Evolutionary conservation across 92 coral and sea anemone genomes (phyloP).

Genomic region (Montipora capitata): DNA sequence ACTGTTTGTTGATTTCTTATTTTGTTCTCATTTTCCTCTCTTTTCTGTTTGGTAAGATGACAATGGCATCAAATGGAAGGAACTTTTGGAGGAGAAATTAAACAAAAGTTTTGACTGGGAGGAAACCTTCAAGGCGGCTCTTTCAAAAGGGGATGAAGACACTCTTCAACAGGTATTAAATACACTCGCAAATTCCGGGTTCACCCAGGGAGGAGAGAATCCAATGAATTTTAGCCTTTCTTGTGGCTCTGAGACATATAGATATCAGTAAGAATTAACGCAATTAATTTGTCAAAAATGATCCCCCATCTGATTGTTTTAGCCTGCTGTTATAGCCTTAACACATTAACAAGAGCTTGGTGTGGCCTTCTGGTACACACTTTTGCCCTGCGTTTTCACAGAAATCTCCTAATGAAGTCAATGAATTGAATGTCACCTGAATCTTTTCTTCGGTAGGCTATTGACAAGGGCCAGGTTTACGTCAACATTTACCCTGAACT

Average conservation of each 20-base stretch:
- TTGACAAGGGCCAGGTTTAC: constrained; percentile 86
- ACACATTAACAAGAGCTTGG: too few relatives aligned
- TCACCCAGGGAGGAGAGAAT: not conserved
- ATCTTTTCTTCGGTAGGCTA: constrained; percentile 68
- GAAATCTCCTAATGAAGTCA: too few relatives aligned
- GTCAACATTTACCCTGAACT: constrained; percentile 91
- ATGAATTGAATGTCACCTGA: too few relatives aligned
- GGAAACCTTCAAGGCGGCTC: constrained; percentile 73
- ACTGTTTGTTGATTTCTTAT: not conserved
- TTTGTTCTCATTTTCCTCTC: not conserved
- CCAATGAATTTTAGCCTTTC: too few relatives aligned
- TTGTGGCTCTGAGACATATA: not conserved
- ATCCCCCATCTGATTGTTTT: too few relatives aligned
- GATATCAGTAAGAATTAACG: too few relatives aligned
- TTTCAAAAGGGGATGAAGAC: constrained; percentile 78
- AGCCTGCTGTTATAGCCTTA: too few relatives aligned
- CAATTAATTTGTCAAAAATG: too few relatives aligned
- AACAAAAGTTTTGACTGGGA: constrained; percentile 93
- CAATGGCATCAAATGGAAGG: constrained; percentile 87
- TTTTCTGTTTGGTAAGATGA: constrained; percentile 53
- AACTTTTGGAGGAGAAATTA: constrained; percentile 72
- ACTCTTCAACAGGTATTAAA: constrained; percentile 83
- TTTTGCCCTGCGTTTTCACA: too few relatives aligned
- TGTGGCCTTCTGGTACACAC: too few relatives aligned
- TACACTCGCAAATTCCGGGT: not conserved